Base-by-base conservation (phyloP, 2,797 vertebrate species). In the Pangasius larnaudii region DNA sequence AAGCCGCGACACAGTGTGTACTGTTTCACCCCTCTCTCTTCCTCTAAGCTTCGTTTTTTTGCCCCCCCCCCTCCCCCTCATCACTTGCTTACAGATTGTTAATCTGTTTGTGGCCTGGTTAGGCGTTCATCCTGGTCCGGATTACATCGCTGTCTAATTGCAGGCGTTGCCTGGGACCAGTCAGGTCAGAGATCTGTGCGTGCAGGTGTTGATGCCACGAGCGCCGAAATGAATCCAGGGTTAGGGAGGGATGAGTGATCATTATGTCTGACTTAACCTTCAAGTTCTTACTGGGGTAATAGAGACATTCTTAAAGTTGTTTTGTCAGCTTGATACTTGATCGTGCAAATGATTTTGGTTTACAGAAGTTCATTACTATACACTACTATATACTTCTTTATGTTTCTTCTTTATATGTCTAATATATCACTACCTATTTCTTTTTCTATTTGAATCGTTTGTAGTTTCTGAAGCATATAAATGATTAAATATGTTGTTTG, bases 101-200 rank as follows among this genome's bases (percentile, higher is more conserved):
- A 98, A 99, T 98, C 98, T 98, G 96, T 95, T 94, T 96, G 96
- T 98, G 97, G 96, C 98, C 98, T 98, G 97, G 98, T 98, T 97
- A 96, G 96, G 96, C 95, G 95, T 95, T 96, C 95, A 96, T 97
- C 96, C 95, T 63, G 58, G 39, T 95, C 95, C 93, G 95, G 97
- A 97, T 98, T 97, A 97, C 95, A 90, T 95, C 89, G 94, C 91
- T 95, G 96, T 97, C 90, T 97, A 97, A 97, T 96, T 97, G 96
- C 96, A 95, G 93, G 91, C 93, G 88, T 87, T 89, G 91, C 86
- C 49, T 11, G 22, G 27, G 94, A 92, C 95, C 87, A 86, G 79
- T 87, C 82, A 81, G 90, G 72, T 88, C 89, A 88, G 65, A 88
- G 61, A 89, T 86, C 69, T 24, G 87, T 93, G 92, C 93, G 93